Percentiles rank a stretch among this genome's conserved stretches.
These are phyloP conservation scores for Tricholaema leucomelas DNA, from an alignment of 2,113 vertebrate genomes.

Conservation along the genomic window DNA sequence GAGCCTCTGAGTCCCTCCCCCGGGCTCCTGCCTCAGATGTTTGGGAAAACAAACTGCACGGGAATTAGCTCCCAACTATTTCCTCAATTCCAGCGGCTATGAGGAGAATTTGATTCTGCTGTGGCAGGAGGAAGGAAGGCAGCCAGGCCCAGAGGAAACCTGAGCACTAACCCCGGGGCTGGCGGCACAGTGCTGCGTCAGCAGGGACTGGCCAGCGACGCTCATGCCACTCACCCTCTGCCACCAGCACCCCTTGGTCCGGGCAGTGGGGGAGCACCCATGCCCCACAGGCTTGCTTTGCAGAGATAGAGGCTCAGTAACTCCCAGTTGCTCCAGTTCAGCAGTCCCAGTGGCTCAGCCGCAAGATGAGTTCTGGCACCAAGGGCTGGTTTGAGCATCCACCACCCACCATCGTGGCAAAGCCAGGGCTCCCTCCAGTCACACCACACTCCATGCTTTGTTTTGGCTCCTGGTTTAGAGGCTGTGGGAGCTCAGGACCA, in stretches of 20 bases:
- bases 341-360: neutral
- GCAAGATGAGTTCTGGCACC: accelerated
- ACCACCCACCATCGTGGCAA: neutral
- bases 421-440: neutral
- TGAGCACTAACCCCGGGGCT: neutral
- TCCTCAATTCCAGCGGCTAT: constrained; percentile 42
- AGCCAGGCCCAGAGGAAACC: accelerated
- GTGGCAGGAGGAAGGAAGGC: neutral
- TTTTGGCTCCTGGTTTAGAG: neutral
- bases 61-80: constrained; percentile 53
- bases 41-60: constrained; percentile 31
- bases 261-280: neutral
- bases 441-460: neutral
- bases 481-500: neutral
- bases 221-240: accelerated
- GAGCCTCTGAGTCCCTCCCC: neutral
- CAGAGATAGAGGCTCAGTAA: neutral
- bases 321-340: too few relatives aligned
- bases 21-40: neutral
- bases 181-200: accelerated
- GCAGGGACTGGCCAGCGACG: neutral
- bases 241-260: neutral
- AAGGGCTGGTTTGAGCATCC: neutral
- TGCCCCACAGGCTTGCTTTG: accelerated
- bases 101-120: constrained; percentile 55